Conservation (phyloP, 2,797 vertebrate genomes). For the Carapus acus region DNA sequence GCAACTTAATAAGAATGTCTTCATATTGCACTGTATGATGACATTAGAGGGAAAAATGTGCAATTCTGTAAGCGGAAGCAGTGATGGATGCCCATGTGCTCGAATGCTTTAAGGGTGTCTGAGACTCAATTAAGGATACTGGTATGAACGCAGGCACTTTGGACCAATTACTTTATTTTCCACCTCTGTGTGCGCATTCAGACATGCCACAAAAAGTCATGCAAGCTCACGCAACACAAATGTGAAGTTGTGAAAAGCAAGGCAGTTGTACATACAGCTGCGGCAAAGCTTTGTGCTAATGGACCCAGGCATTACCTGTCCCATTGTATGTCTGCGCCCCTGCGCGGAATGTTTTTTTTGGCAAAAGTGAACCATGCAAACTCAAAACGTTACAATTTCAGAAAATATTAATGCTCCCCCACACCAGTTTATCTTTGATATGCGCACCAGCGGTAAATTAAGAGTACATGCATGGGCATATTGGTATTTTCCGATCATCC, state of each 20-base stretch:
- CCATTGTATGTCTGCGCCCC: no score
- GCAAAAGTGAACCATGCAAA: constrained; percentile 45
- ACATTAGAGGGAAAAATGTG: no score
- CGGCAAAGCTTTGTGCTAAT: no score
- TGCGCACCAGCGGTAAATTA: constrained; percentile 2
- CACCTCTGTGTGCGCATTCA: constrained; percentile 43
- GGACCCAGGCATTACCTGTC: no score
- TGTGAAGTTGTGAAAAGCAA: constrained; percentile 13
- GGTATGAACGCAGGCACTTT: neutral
- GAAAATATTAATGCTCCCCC: neutral
- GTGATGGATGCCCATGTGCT: no score
- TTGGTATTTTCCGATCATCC: neutral
- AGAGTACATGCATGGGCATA: constrained; percentile 40
- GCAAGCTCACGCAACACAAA: constrained; percentile 49
- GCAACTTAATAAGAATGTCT: no score
- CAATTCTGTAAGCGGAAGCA: no score
- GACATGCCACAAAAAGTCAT: constrained; percentile 37
- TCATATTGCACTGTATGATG: no score
- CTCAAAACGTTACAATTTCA: neutral
- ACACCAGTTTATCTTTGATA: neutral
- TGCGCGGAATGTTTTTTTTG: no score
- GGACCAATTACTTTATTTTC: constrained; percentile 38
- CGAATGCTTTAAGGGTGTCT: no score
- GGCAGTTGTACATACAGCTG: constrained; percentile 31
- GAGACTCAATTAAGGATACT: no score